A percentile compares a stretch with the other conserved stretches of the same genome.
Evolutionary conservation across 1,140 invertebrate species (phyloP).

Genomic region (Penaeus japonicus): DNA sequence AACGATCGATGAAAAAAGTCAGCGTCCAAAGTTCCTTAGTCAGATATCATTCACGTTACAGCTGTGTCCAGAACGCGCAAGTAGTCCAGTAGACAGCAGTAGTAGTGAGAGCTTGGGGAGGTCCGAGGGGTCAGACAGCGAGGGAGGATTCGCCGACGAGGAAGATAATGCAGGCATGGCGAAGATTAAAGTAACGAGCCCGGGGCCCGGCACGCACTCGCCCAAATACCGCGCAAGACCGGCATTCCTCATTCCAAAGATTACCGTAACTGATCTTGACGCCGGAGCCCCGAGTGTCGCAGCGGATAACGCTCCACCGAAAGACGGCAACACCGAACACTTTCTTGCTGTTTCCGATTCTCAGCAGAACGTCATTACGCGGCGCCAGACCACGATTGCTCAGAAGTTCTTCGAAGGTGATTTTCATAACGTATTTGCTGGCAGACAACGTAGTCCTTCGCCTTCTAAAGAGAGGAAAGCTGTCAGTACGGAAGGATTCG

Average conservation of each 20-base stretch:
- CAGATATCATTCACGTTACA: too few species aligned
- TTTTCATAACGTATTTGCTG: background rate
- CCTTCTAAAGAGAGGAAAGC: background rate
- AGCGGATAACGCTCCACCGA: constrained; percentile 3
- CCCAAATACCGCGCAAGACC: too few species aligned
- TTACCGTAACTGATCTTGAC: constrained; percentile 15
- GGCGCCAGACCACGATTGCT: background rate
- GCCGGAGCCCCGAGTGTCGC: background rate
- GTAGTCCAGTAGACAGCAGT: background rate
- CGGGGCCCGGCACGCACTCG: too few species aligned
- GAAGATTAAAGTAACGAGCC: background rate
- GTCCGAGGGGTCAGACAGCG: background rate
- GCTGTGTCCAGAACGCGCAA: too few species aligned
- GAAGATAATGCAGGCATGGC: constrained; percentile 24
- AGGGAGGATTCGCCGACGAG: constrained; percentile 13
- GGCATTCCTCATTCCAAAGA: constrained; percentile 3
- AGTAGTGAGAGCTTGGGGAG: background rate
- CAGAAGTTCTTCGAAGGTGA: constrained; percentile 19
- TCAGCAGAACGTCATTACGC: background rate
- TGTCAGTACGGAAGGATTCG: too few species aligned
- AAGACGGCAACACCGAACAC: background rate
- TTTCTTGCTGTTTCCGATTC: background rate
- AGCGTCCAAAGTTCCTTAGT: too few species aligned
- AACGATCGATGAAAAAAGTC: too few species aligned
- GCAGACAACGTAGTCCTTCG: too few species aligned